Evolutionary conservation across 37 sponge, comb jelly and placozoan genomes (phyloP).

Genomic region (Beroe forskalii): DNA sequence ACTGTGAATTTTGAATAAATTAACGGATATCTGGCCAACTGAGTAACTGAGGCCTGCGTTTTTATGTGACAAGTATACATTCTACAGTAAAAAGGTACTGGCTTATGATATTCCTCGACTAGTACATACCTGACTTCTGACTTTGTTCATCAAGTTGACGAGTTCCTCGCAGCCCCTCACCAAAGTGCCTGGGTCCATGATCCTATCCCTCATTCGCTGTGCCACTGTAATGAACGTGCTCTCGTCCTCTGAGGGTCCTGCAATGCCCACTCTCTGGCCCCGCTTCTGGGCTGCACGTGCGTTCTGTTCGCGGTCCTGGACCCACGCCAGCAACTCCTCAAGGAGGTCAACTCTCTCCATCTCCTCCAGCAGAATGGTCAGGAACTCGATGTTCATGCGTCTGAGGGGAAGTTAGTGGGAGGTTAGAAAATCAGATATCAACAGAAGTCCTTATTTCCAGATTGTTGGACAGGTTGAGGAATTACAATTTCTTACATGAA

Average conservation of each 20-base stretch:
- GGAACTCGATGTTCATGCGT: slow-evolving; percentile 35
- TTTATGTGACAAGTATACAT: too few relatives aligned
- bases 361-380: slow-evolving; percentile 25
- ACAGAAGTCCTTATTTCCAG: not conserved
- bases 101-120: too few relatives aligned
- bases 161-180: slow-evolving; percentile 39
- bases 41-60: too few relatives aligned
- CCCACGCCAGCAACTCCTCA: slow-evolving; percentile 21
- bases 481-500: too few relatives aligned
- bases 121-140: not conserved
- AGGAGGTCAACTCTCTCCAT: slow-evolving; percentile 53
- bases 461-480: too few relatives aligned
- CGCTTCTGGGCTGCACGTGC: slow-evolving; percentile 52
- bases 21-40: too few relatives aligned
- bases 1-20: too few relatives aligned
- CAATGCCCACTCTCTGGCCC: slow-evolving; percentile 8
- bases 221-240: slow-evolving; percentile 36
- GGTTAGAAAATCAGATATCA: not conserved
- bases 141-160: not conserved
- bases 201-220: slow-evolving; percentile 34
- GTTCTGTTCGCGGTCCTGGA: not conserved
- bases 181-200: slow-evolving; percentile 44
- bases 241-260: slow-evolving; percentile 28
- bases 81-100: too few relatives aligned
- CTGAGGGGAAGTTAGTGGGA: not conserved